phyloP scores from a whole-genome alignment of 2,888 invertebrate genomes.

The Petrolisthes cinctipes region DNA sequence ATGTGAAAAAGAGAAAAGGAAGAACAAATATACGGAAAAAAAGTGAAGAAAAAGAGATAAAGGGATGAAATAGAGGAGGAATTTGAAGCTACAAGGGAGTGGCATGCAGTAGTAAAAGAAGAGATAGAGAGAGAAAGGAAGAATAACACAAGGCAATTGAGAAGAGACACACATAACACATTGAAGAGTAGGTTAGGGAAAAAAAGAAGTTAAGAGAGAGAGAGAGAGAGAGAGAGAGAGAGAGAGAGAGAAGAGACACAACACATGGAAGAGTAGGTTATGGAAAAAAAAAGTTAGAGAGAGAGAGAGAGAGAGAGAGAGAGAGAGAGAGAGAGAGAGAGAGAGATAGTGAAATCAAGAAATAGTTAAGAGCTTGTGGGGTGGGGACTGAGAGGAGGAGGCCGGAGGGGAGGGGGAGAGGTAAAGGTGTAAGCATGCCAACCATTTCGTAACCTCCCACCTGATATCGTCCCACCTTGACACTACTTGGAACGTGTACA shows the following conservation, averaged over 20 bases:
- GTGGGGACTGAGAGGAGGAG: too few relatives aligned
- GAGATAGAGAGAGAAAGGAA: constrained; percentile 4
- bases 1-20: neutral
- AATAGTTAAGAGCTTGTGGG: too few relatives aligned
- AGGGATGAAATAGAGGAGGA: neutral
- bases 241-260: too few relatives aligned
- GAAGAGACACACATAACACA: neutral
- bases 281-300: too few relatives aligned
- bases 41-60: neutral
- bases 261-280: too few relatives aligned
- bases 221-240: neutral
- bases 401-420: too few relatives aligned
- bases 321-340: constrained; percentile 12
- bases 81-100: neutral
- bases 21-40: neutral
- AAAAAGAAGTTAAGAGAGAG: neutral
- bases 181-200: neutral
- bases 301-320: constrained; percentile 9
- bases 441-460: too few relatives aligned
- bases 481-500: too few relatives aligned
- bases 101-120: neutral
- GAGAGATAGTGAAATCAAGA: neutral
- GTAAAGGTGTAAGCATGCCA: too few relatives aligned
- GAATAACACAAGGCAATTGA: neutral
- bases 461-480: too few relatives aligned